Base-by-base conservation (phyloP, 64 coral and sea anemone genomes). In the Dendrophyllia cribrosa region DNA sequence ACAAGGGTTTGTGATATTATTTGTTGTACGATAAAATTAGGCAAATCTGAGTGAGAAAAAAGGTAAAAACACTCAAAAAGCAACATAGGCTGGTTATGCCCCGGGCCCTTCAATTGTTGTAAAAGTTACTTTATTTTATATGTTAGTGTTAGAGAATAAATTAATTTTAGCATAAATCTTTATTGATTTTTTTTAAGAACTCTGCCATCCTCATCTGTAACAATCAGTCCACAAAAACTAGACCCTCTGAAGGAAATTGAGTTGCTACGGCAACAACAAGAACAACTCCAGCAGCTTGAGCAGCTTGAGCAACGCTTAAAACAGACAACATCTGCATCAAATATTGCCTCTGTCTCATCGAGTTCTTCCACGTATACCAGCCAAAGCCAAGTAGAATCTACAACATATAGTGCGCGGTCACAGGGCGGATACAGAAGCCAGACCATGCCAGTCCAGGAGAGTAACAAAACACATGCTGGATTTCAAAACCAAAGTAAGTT, bases 231-330 rank as follows among this genome's bases (percentile, higher is more conserved):
- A 59, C 46, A 78, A 43, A 97, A 93, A 52, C 58, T 94, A 9
- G 86, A 97, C 51, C 88, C 88, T n/a, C 71, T 94, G 68, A 81
- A 91, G 78, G 91, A 97, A 89, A 88, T 97, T 58, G 82, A 94
- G 55, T 73, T 97, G 53, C 58, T 97, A 19, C 81, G 80, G 25
- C 71, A 77, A 64, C 95, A 97, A 55, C 90, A 92, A 52, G 74
- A 89, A 66, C 95, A 97, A 49, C 91, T 96, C 48, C 70, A 92
- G 48, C 78, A 93, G 62, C 89, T 97, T 47, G 64, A 92, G 58
- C 43, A 91, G n/a, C 51, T 97, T 67, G 92, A 97, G 80, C 73
- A 93, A 62, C 74, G 89, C 22, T 43, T 67, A 11, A 58, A 79
- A 61, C 78, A 69, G 1, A 62, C 56, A 2, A 22, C 84, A 17